Evolutionary conservation across 2,797 vertebrate genomes (phyloP).

Genomic region (Sebastes trivittatus): DNA sequence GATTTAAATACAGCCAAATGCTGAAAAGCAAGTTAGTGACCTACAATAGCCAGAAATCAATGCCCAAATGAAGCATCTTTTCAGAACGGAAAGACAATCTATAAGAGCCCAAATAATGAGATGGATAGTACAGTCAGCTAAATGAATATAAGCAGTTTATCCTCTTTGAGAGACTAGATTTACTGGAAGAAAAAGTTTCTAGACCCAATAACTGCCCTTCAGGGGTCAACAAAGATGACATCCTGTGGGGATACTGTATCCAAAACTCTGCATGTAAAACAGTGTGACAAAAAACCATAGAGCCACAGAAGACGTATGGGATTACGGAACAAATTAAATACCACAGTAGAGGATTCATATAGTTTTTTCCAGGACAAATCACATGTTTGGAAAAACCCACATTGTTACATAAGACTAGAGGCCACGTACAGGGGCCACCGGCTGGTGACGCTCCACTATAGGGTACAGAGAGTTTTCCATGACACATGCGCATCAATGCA

Average conservation of each 20-base stretch:
- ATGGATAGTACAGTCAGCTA: background rate
- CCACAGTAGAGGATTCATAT: slow-evolving; percentile 27
- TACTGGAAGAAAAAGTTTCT: background rate
- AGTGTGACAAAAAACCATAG: slow-evolving; percentile 6
- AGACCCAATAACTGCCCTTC: background rate
- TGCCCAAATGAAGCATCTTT: background rate
- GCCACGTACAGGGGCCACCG: slow-evolving; percentile 12
- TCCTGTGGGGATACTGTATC: background rate
- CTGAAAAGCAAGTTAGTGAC: background rate
- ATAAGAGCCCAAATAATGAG: background rate
- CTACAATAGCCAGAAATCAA: background rate
- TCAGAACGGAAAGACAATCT: background rate
- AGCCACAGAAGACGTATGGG: background rate
- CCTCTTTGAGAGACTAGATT: background rate
- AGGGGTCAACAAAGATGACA: background rate
- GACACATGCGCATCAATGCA: slow-evolving; percentile 3
- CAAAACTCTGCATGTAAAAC: background rate
- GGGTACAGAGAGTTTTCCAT: background rate
- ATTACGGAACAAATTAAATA: slow-evolving; percentile 28
- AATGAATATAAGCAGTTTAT: background rate
- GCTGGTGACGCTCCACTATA: slow-evolving; percentile 20
- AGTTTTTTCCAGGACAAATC: slow-evolving; percentile 50
- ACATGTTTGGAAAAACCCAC: slow-evolving; percentile 47
- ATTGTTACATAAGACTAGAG: slow-evolving; percentile 43
- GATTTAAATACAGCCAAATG: slow-evolving; percentile 1